Conservation (phyloP, 1,140 invertebrate species). For the Macrosteles quadrilineatus region DNA sequence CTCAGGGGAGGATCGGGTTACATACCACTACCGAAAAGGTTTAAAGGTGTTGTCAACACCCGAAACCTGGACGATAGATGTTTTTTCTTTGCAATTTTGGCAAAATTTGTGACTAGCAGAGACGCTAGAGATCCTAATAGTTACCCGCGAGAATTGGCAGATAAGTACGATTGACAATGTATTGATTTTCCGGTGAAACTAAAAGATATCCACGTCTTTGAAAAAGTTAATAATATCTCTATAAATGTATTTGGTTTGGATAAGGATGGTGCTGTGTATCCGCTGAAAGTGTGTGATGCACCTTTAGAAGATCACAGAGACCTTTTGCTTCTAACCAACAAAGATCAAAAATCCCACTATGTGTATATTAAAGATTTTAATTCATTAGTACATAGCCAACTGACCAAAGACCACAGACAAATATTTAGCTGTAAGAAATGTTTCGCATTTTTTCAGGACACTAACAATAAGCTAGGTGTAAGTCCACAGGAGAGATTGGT, state of each 20-base stretch:
- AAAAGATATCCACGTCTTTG: not conserved
- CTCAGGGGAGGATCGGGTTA: too few relatives aligned
- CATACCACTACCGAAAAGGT: too few relatives aligned
- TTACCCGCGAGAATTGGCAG: not conserved
- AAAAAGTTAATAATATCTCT: not conserved
- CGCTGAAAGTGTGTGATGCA: not conserved
- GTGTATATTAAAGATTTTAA: slow-evolving; percentile 2
- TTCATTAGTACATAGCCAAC: not conserved
- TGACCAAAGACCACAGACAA: not conserved
- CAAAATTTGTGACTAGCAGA: not conserved
- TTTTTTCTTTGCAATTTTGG: not conserved
- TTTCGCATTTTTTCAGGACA: not conserved
- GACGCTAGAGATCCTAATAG: not conserved
- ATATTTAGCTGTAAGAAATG: not conserved
- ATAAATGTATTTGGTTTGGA: not conserved
- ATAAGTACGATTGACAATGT: too few relatives aligned
- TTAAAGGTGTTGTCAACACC: not conserved
- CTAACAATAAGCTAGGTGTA: not conserved
- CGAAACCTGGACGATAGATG: not conserved
- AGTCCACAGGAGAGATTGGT: not conserved
- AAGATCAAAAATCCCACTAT: too few relatives aligned
- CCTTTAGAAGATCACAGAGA: too few relatives aligned
- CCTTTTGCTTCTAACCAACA: too few relatives aligned
- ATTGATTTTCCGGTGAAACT: not conserved
- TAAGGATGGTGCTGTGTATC: not conserved